Base-by-base conservation (phyloP, 1,140 invertebrate species). In the Sinella curviseta region DNA sequence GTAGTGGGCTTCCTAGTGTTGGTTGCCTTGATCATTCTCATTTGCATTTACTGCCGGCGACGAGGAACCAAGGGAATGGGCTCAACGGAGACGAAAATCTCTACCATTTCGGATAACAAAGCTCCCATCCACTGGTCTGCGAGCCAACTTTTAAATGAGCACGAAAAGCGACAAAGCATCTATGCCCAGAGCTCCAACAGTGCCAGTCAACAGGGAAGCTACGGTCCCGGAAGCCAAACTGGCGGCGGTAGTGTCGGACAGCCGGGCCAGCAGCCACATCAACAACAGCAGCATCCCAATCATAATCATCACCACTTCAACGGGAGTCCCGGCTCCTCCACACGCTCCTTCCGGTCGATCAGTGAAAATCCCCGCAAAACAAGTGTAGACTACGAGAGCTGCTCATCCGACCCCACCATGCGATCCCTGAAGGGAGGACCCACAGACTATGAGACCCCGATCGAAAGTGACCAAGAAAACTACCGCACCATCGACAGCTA, bases 71-170 rank as follows among this genome's bases (percentile, higher is more conserved):
- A 81, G 77, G 81, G 79, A 30, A 80, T 82, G 79, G 78, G 78
- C 8, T 80, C 79, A 20, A 81, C 81, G 3, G 83, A 84, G 54
- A 81, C 81, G 26, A 81, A 84, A 39, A 82, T 84, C 33, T 84
- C 77, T n/a, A 82, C 83, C 1, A 84, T 84, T 60, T 78, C 81
- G n/a, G 74, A 80, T n/a, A 81, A 78, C 28, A 84, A 84, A 70
- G 83, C 79, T 24, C 83, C 83, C 0, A 77, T 75, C 28, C 74
- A 75, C 74, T 75, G 74, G 74, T 89, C 89, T 33, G 90, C 90
- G 2, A 89, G 88, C 14, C 89, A 90, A 84, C 84, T 91, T 12
- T 84, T 91, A 1, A 88, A 89, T 81, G 90, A 90, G 84, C 90
- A 91, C 80, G 90, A 91, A 83, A 86, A 89, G 33, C 85, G 90